phyloP scores from a whole-genome alignment of 2,797 vertebrate species.

The Propithecus deckenii region DNA sequence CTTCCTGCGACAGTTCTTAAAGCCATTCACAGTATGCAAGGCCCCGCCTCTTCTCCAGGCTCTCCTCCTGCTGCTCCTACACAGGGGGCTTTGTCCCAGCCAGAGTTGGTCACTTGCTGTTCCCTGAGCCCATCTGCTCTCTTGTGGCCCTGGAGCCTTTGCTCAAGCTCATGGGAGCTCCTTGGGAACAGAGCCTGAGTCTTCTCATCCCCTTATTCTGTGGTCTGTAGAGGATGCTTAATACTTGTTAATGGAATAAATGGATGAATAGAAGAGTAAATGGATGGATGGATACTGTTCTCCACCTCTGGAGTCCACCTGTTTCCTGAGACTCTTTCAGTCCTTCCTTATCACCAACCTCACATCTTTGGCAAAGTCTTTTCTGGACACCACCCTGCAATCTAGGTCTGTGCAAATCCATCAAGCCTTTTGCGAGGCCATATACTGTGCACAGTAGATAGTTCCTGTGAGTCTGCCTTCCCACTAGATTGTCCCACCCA shows the following conservation, averaged over 20 bases:
- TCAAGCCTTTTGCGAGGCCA: neutral
- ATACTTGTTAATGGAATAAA: neutral
- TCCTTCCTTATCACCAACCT: neutral
- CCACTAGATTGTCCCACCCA: no score
- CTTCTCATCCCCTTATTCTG: neutral
- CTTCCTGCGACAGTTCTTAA: neutral
- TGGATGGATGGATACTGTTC: neutral
- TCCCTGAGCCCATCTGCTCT: neutral
- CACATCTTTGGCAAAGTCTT: neutral
- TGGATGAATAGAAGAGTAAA: no score
- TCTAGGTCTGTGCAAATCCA: neutral
- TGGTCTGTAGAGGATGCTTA: neutral
- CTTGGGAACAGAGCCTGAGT: neutral
- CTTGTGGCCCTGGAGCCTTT: neutral
- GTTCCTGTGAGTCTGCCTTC: neutral
- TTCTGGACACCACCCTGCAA: neutral
- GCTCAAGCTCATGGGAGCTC: neutral
- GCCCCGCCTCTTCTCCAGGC: neutral
- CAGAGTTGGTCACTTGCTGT: neutral
- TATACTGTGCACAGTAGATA: fast-evolving
- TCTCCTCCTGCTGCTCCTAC: neutral
- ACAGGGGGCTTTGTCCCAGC: neutral
- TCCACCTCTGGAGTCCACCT: neutral
- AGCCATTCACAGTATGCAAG: fast-evolving
- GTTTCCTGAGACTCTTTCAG: neutral